Percentiles rank a stretch among this genome's conserved stretches.
Evolutionary conservation across 2,888 invertebrate genomes (phyloP).

Genomic region (Lasiommata megera): DNA sequence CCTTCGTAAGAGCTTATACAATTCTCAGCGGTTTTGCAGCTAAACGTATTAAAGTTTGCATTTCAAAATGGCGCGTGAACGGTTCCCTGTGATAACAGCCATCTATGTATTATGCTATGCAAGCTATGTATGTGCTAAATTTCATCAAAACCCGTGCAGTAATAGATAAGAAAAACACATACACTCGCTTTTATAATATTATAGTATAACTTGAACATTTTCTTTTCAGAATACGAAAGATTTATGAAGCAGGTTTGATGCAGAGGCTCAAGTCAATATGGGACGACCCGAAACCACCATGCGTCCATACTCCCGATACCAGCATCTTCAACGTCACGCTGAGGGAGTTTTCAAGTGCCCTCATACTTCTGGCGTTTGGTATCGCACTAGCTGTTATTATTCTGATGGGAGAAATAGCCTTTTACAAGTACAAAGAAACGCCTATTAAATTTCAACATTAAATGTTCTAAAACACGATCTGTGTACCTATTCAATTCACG

Average conservation of each 20-base stretch:
- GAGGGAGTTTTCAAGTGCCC: slow-evolving; percentile 81
- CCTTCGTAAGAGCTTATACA: too few species aligned
- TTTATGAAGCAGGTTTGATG: slow-evolving; percentile 82
- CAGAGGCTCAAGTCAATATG: slow-evolving; percentile 78
- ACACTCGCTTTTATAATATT: too few species aligned
- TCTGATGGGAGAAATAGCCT: slow-evolving; percentile 54
- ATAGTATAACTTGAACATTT: neutral
- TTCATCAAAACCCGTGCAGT: too few species aligned
- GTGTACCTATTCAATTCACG: too few species aligned
- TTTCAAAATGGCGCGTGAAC: too few species aligned
- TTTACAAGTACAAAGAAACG: slow-evolving; percentile 18
- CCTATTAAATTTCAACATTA: slow-evolving; percentile 35
- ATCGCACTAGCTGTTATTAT: slow-evolving; percentile 56
- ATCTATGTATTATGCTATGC: too few species aligned
- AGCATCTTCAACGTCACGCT: slow-evolving; percentile 77
- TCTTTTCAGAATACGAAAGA: slow-evolving; percentile 77
- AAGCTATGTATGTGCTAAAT: too few species aligned
- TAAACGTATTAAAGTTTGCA: too few species aligned
- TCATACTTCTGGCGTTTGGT: slow-evolving; percentile 76
- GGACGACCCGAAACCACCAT: slow-evolving; percentile 82
- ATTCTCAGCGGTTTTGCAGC: too few species aligned
- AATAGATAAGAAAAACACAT: too few species aligned
- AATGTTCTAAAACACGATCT: too few species aligned
- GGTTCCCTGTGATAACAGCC: too few species aligned
- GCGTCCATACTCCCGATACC: slow-evolving; percentile 72